Conservation (phyloP, 2,797 vertebrate species). For the Arvicola amphibius region DNA sequence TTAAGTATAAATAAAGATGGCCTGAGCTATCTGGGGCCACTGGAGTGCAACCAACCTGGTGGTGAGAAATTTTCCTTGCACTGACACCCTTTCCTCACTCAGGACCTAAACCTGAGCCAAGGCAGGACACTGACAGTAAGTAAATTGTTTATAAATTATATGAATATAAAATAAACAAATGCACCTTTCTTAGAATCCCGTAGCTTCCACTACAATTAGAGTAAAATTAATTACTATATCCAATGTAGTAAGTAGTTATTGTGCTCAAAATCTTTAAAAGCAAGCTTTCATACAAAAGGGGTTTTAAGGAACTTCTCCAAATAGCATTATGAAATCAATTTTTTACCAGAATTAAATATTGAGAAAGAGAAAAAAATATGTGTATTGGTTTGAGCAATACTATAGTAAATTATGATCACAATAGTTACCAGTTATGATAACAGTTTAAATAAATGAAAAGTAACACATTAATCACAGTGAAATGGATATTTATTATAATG, state of each 20-base stretch:
- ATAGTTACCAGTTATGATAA: background rate
- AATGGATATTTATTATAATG: slow-evolving; percentile 33
- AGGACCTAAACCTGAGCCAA: too few relatives aligned
- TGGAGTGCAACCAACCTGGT: too few relatives aligned
- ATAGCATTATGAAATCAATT: slow-evolving; percentile 13
- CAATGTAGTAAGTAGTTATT: background rate
- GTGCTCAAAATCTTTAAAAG: background rate
- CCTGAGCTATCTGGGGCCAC: too few relatives aligned
- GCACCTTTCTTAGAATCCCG: background rate
- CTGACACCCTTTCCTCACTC: too few relatives aligned
- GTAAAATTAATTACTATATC: background rate
- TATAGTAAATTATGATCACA: slow-evolving; percentile 18
- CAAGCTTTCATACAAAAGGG: background rate
- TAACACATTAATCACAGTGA: background rate
- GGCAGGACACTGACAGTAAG: too few relatives aligned
- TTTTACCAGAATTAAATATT: slow-evolving; percentile 36
- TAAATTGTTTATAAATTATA: background rate
- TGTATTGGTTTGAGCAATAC: background rate
- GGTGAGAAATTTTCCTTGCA: too few relatives aligned
- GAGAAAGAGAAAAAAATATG: background rate
- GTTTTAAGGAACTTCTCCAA: background rate
- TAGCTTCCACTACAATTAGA: background rate
- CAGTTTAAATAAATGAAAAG: slow-evolving; percentile 19
- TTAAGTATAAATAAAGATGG: too few relatives aligned
- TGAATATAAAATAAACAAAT: background rate